Evolutionary conservation across 2,888 invertebrate genomes (phyloP).

Genomic region (Eucriotettix oculatus): DNA sequence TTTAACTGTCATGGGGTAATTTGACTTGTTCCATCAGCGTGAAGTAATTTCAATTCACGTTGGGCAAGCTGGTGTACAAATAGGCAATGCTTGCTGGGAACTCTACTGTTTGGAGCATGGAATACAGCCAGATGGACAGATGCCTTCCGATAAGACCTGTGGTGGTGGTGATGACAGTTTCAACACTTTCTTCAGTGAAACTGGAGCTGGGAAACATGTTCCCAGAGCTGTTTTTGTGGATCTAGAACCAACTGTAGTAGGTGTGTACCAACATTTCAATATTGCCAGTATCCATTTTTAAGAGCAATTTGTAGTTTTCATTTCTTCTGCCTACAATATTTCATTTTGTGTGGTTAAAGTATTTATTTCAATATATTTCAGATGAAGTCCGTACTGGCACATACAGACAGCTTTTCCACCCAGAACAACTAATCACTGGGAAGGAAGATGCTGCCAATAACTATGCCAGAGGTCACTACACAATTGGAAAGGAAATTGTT

Average conservation of each 20-base stretch:
- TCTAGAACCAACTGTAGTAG: conserved; percentile 75
- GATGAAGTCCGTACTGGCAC: conserved; percentile 53
- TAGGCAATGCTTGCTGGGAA: neutral
- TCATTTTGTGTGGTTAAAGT: too few relatives aligned
- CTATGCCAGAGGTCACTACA: conserved; percentile 76
- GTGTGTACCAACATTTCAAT: conserved; percentile 28
- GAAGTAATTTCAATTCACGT: neutral
- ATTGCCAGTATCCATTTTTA: too few relatives aligned
- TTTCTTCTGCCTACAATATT: too few relatives aligned
- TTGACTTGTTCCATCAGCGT: neutral
- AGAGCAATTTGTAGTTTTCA: too few relatives aligned
- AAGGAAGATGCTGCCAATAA: conserved; percentile 86
- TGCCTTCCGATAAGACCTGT: neutral
- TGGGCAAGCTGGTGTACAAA: neutral
- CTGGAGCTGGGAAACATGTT: conserved; percentile 73
- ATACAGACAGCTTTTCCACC: conserved; percentile 64
- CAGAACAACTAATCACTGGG: conserved; percentile 74
- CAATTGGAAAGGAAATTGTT: conserved; percentile 58
- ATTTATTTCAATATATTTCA: conserved; percentile 15
- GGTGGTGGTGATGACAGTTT: conserved; percentile 29
- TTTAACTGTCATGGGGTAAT: too few relatives aligned
- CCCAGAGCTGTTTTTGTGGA: conserved; percentile 78
- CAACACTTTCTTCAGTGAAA: conserved; percentile 67
- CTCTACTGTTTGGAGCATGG: neutral
- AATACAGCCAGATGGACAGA: neutral